These are phyloP conservation scores for Alaudala cheleensis DNA, from an alignment of 2,113 vertebrate genomes.

Conservation along the genomic window DNA sequence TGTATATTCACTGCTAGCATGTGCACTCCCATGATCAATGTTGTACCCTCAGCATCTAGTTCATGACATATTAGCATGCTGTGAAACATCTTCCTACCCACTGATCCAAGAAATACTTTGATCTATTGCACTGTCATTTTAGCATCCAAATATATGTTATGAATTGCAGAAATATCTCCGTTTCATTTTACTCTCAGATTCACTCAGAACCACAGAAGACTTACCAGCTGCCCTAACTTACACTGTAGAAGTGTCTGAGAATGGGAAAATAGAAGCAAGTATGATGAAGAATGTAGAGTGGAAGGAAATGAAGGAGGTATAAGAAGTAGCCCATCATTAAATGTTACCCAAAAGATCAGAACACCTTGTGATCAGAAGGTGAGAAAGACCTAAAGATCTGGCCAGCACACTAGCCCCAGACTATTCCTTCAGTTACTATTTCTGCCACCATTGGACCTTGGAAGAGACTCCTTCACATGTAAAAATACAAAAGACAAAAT, in stretches of 20 bases:
- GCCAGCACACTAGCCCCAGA: not conserved
- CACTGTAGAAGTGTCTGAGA: not conserved
- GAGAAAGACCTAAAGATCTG: not conserved
- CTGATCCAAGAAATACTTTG: not conserved
- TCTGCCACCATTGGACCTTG: not conserved
- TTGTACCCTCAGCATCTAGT: not conserved
- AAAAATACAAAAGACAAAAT: not conserved
- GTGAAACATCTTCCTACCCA: not conserved
- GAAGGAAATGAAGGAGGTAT: not conserved
- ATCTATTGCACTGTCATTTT: not conserved
- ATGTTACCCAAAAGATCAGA: not conserved
- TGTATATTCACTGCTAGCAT: not conserved
- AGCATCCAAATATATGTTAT: not conserved
- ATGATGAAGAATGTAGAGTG: not conserved
- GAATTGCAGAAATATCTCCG: not conserved
- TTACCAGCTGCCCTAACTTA: not conserved
- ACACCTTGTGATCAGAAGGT: not conserved
- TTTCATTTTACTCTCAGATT: not conserved
- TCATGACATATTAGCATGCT: not conserved
- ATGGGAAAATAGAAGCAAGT: not conserved
- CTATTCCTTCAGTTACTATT: not conserved
- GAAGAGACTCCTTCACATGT: not conserved
- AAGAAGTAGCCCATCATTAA: not conserved
- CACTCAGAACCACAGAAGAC: not conserved
- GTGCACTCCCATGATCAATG: not conserved